Conservation (phyloP, 2,113 vertebrate genomes). For the Muscicapa adusta region DNA sequence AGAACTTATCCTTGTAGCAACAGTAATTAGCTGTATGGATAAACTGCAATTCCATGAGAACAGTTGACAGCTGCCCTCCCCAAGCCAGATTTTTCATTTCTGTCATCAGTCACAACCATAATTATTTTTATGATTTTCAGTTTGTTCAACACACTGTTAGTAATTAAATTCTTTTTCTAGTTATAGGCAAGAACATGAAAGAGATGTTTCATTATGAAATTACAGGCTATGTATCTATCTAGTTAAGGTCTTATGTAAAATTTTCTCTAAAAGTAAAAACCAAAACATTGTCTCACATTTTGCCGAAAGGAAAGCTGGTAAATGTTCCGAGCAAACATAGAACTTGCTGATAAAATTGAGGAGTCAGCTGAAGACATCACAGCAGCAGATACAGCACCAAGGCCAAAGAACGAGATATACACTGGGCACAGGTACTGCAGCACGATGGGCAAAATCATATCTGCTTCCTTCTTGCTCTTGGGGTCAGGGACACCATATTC, state of each 20-base stretch:
- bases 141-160: background rate
- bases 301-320: conserved; percentile 94
- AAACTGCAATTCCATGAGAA: background rate
- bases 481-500: conserved; percentile 80
- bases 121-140: background rate
- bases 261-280: background rate
- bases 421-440: conserved; percentile 92
- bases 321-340: conserved; percentile 97
- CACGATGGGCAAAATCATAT: conserved; percentile 95
- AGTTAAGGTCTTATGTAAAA: background rate
- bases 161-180: background rate
- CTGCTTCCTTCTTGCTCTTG: conserved; percentile 82
- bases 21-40: background rate
- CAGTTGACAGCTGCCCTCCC: background rate
- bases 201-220: background rate
- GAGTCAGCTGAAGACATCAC: conserved; percentile 98
- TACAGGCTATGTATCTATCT: background rate
- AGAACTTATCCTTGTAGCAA: background rate
- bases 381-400: conserved; percentile 92
- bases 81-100: background rate
- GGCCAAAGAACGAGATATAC: conserved; percentile 92
- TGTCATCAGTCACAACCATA: background rate
- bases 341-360: conserved; percentile 95
- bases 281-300: conserved; percentile 78
- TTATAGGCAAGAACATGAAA: background rate